Evolutionary conservation across 2,888 invertebrate genomes (phyloP).

Genomic region (Drosophila colorata): DNA sequence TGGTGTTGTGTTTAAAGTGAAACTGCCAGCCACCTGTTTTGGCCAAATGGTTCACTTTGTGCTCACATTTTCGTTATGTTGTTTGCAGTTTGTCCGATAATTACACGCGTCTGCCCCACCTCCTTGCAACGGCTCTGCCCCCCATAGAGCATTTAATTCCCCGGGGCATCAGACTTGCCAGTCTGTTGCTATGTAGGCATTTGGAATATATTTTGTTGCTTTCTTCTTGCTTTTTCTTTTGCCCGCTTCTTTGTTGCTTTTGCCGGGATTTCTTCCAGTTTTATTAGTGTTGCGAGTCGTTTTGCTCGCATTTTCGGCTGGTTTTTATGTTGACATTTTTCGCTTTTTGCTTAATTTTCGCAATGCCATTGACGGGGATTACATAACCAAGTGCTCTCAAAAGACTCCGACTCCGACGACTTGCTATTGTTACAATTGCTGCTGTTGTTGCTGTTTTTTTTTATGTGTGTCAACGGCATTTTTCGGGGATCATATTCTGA

Average conservation of each 20-base stretch:
- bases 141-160: conserved; percentile 54
- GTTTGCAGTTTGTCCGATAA: conserved; percentile 46
- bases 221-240: conserved; percentile 5
- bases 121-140: neutral
- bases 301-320: conserved; percentile 45
- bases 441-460: conserved; percentile 13
- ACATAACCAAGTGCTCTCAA: conserved; percentile 49
- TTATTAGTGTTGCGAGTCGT: conserved; percentile 44
- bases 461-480: conserved; percentile 35
- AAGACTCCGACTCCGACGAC: conserved; percentile 19
- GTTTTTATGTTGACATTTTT: conserved; percentile 45
- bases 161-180: conserved; percentile 39
- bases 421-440: conserved; percentile 18
- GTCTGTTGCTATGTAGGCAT: conserved; percentile 21
- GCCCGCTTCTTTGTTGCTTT: conserved; percentile 15
- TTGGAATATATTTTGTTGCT: conserved; percentile 8
- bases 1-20: conserved; percentile 37
- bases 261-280: conserved; percentile 19
- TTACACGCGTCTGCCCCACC: conserved; percentile 25
- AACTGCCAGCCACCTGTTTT: conserved; percentile 31
- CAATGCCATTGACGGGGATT: conserved; percentile 49
- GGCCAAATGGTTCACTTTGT: conserved; percentile 25
- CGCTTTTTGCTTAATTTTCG: conserved; percentile 50
- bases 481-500: conserved; percentile 30
- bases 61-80: conserved; percentile 39